phyloP scores from a whole-genome alignment of 1,140 invertebrate species.

The Trachelipus rathkii region DNA sequence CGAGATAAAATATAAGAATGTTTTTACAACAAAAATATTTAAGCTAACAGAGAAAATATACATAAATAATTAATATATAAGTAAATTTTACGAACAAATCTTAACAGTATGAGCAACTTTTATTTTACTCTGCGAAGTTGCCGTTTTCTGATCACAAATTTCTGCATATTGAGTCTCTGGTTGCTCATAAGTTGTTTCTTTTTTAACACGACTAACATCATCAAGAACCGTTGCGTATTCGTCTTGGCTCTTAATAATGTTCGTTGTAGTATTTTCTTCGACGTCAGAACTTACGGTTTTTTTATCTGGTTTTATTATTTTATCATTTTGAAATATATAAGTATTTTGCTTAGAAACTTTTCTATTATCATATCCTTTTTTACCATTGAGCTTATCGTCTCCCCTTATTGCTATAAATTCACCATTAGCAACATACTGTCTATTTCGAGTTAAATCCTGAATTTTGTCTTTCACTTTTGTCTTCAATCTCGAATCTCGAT shows the following conservation, averaged over 20 bases:
- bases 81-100: no score
- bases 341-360: constrained; percentile 28
- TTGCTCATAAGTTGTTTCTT: background rate
- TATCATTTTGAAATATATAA: constrained; percentile 27
- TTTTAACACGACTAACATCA: background rate
- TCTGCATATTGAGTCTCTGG: constrained; percentile 22
- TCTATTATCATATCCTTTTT: constrained; percentile 19
- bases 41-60: no score
- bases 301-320: constrained; percentile 19
- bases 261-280: constrained; percentile 22
- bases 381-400: background rate
- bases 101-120: no score
- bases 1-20: no score
- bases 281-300: background rate
- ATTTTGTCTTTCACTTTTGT: background rate
- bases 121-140: no score
- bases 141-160: constrained; percentile 23
- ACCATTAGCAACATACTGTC: background rate
- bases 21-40: no score
- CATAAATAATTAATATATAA: no score
- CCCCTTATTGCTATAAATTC: background rate
- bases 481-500: background rate
- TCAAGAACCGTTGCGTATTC: constrained; percentile 26
- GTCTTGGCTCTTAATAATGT: constrained; percentile 19
- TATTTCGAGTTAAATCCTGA: background rate